Base-by-base conservation (phyloP, 2,113 vertebrate species). In the Alethe diademata region DNA sequence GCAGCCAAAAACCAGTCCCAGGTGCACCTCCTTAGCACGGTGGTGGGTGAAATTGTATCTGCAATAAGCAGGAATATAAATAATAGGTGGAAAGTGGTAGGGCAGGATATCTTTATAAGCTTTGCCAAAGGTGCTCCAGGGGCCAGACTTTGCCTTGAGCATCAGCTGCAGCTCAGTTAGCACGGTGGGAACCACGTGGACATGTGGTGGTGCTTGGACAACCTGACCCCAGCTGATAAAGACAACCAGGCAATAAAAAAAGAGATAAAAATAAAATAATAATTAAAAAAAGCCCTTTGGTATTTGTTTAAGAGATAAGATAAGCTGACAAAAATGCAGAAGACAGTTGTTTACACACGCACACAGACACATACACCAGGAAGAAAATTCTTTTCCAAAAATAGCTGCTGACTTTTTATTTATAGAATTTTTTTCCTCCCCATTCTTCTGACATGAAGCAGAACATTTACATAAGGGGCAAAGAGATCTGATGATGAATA, bases 301-400 rank as follows among this genome's bases (percentile, higher is more conserved):
- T 83, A 88, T 95, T 89, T 94, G 19, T 75, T 95, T 78, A 54
- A 92, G 93, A 92, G 88, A 94, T 89, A 90, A 96, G 85, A 97
- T 90, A 95, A 95, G 29, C 80, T 92, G 84, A 93, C 79, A 96
- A 83, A 95, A 96, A 92, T 58, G 75, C 84, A 87, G n/a, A 88
- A 71, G 83, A 93, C 51, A 91, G 73, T 65, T 91, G 70, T 97
- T 97, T 96, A 94, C 76, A 86, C 72, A 61, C 5, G 3, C 70
- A 75, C 56, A 70, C n/a, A 94, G 81, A 61, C 90, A 66, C 61
- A 78, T 28, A 35, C 3, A 93, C 64, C 82, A 86, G 88, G 94
- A 95, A 95, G 88, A 92, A 92, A 95, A 91, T 91, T 96, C 92
- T 95, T 92, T 84, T 86, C 92, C 84, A 74, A 58, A 96, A 97